Percentiles rank a stretch among this genome's conserved stretches.
These are phyloP conservation scores for Myocastor coypus DNA, from an alignment of 2,113 vertebrate species.

Conservation along the genomic window DNA sequence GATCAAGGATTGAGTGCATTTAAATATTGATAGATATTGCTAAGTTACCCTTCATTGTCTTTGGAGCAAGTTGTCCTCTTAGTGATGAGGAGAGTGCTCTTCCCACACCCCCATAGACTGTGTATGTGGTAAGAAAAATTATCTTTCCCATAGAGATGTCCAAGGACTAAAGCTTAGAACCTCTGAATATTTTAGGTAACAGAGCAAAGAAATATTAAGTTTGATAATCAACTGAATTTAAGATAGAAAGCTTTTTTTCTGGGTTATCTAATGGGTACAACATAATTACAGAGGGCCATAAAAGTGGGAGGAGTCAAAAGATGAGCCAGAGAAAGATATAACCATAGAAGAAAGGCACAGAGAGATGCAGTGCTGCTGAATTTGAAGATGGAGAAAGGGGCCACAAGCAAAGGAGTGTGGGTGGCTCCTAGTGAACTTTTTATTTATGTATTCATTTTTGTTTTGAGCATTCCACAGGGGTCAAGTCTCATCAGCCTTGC, in stretches of 20 bases:
- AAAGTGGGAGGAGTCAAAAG: background rate
- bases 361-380: background rate
- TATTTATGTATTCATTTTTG: background rate
- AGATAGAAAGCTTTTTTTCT: background rate
- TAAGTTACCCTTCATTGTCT: background rate
- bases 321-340: background rate
- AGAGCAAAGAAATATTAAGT: background rate
- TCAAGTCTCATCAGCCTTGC: background rate
- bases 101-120: background rate
- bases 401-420: background rate
- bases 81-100: background rate
- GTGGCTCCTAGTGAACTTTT: background rate
- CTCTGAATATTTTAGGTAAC: background rate
- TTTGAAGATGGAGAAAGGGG: background rate
- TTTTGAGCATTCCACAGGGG: background rate
- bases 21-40: background rate
- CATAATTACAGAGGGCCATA: background rate
- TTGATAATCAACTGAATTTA: background rate
- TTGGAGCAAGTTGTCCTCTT: background rate
- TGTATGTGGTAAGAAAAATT: background rate
- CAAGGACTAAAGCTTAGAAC: background rate
- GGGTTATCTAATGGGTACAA: background rate
- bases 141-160: background rate
- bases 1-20: background rate
- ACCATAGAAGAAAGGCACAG: background rate